Percentiles rank a stretch among this genome's conserved stretches.
These are phyloP conservation scores for Caenorhabditis afra DNA, from an alignment of 2,888 invertebrate species.

Conservation along the genomic window DNA sequence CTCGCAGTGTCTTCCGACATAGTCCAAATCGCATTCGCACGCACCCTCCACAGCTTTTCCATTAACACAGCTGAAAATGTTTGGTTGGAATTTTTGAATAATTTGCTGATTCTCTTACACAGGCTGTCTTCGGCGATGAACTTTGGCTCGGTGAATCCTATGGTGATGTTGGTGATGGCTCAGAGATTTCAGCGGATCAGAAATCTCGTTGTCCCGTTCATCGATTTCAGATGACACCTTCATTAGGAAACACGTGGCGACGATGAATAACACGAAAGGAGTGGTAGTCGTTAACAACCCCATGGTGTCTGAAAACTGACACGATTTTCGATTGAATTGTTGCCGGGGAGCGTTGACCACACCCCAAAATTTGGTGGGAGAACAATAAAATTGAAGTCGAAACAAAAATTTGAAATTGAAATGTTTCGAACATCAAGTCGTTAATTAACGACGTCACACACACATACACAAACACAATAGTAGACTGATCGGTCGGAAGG, in stretches of 20 bases:
- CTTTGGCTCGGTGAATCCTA: conserved; percentile 28
- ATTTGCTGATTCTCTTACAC: conserved; percentile 33
- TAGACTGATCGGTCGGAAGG: conserved; percentile 22
- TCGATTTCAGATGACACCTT: conserved; percentile 30
- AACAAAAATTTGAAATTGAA: conserved; percentile 8
- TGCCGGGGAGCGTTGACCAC: not conserved
- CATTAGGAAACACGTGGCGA: not conserved
- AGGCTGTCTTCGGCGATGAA: conserved; percentile 35
- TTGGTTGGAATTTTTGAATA: conserved; percentile 1
- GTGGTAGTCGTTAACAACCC: not conserved
- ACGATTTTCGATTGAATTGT: not conserved
- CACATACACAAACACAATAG: too few species aligned
- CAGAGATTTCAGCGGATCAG: not conserved
- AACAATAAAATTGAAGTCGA: not conserved
- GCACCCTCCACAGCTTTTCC: conserved; percentile 68
- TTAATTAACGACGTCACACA: conserved; percentile 46
- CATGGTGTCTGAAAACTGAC: conserved; percentile 2
- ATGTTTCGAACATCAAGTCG: conserved; percentile 25
- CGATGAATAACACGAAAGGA: not conserved
- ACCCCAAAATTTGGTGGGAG: not conserved
- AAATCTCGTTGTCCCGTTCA: not conserved
- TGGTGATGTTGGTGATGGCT: conserved; percentile 39
- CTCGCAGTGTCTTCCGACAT: conserved; percentile 74
- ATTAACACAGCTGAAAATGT: conserved; percentile 71
- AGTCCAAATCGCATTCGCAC: conserved; percentile 74